Evolutionary conservation across 1,140 invertebrate species (phyloP), one percentile per base, ranked within the genome.

Genomic region (Pseudomyrmex flavicornis): DNA sequence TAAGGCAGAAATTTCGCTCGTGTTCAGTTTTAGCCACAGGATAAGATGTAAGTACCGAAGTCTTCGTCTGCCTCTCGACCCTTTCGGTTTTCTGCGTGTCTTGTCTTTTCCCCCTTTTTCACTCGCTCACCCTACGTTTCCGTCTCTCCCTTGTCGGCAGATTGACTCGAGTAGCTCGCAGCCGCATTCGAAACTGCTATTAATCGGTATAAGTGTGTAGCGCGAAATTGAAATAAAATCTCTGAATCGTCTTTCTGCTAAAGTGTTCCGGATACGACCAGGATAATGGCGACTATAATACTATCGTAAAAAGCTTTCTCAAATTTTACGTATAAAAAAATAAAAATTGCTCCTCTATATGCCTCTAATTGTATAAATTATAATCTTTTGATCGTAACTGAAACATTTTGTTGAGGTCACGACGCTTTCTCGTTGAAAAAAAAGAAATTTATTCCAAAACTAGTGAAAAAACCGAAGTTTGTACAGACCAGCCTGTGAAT

Each of bases 1-100:
- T 50, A 58, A 70, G 35, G 61, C 82, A 84, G 76, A 89, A 89
- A 89, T 89, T 89, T 89, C 75, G 62, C 69, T 69, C 73, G 68
- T 82, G 61, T 85, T 87, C 88, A 89, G 86, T 89, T 85, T 89
- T 89, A 89, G 82, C 88, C 88, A 73, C 85, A 62, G 82, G 88
- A 84, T 89, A 89, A 89, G 75, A 59, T 68, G 80, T 88, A 88
- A 89, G 85, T 89, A 77, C 75, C 86, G 82, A 87, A 87, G 54
- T 85, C 70, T 52, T 73, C 68, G 73, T 72, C 56, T 58, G n/a
- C 54, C 50, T 85, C 62, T 70, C 63, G 46, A 58, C 61, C 69
- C 62, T 84, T 46, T 70, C 22, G 66, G 66, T 56, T 44, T 22
- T 50, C 70, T 52, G 48, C 70, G 48, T 63, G 70, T 70, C 44